Conservation (phyloP, 1,140 invertebrate genomes). For the Caenorhabditis remanei region DNA sequence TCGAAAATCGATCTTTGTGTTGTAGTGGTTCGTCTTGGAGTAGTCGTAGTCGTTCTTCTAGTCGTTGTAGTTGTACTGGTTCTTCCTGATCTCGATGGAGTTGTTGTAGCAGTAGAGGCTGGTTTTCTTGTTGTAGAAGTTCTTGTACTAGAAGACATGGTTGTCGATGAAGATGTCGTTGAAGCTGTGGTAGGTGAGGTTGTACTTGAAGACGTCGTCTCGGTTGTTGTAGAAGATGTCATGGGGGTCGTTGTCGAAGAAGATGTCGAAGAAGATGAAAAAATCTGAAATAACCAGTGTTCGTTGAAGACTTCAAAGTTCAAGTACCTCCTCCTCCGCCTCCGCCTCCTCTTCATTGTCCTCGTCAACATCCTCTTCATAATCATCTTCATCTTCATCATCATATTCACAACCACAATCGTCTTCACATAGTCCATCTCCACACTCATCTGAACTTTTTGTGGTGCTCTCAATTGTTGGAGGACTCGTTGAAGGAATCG, state of each 20-base stretch:
- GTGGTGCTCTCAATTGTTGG: not conserved
- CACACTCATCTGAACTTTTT: not conserved
- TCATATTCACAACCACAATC: slow-evolving; percentile 42
- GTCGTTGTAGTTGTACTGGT: slow-evolving; percentile 3
- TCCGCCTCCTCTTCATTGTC: not conserved
- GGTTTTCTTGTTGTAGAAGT: not conserved
- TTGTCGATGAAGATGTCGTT: not conserved
- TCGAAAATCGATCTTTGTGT: not conserved
- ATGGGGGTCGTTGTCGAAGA: not conserved
- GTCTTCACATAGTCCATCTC: slow-evolving; percentile 36
- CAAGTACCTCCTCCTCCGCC: not conserved
- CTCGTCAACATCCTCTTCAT: slow-evolving; percentile 14
- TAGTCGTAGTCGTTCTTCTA: slow-evolving; percentile 8
- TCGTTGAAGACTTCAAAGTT: not conserved
- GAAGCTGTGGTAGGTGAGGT: not conserved
- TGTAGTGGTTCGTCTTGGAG: slow-evolving; percentile 24
- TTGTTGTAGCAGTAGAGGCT: not conserved
- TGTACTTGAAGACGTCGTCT: not conserved
- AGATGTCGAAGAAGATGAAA: not conserved
- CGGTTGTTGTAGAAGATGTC: not conserved
- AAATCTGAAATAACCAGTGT: slow-evolving; percentile 19
- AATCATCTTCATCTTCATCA: slow-evolving; percentile 43
- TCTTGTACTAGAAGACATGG: not conserved
- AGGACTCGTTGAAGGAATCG: not conserved
- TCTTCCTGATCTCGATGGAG: not conserved